These are phyloP conservation scores for Agelaius tricolor DNA, from an alignment of 2,113 vertebrate genomes.

Conservation along the genomic window DNA sequence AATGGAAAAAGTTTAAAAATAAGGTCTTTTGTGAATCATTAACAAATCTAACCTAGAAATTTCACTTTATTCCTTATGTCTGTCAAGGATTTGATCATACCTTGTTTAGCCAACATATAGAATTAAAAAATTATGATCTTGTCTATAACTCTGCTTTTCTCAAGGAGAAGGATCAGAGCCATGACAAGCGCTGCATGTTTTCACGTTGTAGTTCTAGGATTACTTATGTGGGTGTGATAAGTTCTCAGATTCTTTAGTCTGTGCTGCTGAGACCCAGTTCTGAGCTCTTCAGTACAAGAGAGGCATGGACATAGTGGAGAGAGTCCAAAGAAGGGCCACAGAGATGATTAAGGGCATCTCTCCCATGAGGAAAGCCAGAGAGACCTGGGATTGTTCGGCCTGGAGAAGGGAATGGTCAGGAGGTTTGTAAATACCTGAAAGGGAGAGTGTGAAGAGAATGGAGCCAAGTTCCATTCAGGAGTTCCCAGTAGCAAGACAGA, in stretches of 20 bases:
- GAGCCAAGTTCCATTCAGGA: background rate
- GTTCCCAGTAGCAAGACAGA: background rate
- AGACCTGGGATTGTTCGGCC: background rate
- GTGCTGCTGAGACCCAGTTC: background rate
- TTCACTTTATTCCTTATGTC: background rate
- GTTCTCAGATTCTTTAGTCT: background rate
- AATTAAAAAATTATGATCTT: background rate
- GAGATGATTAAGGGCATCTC: background rate
- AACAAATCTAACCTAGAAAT: background rate
- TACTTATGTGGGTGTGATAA: background rate
- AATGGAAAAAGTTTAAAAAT: background rate
- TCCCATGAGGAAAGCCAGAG: background rate
- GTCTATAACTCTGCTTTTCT: background rate
- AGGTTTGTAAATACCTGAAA: background rate
- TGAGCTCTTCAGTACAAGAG: background rate
- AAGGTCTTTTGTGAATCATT: background rate
- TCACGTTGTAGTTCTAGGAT: background rate
- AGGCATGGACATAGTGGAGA: background rate
- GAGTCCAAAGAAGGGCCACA: background rate
- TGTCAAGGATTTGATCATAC: background rate
- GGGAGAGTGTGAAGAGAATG: accelerated
- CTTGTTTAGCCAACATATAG: background rate
- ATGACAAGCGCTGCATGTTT: background rate
- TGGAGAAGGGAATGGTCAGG: background rate
- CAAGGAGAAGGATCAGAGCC: background rate